Conservation (phyloP, 2,888 invertebrate species). For the Serrognathus titanus region DNA sequence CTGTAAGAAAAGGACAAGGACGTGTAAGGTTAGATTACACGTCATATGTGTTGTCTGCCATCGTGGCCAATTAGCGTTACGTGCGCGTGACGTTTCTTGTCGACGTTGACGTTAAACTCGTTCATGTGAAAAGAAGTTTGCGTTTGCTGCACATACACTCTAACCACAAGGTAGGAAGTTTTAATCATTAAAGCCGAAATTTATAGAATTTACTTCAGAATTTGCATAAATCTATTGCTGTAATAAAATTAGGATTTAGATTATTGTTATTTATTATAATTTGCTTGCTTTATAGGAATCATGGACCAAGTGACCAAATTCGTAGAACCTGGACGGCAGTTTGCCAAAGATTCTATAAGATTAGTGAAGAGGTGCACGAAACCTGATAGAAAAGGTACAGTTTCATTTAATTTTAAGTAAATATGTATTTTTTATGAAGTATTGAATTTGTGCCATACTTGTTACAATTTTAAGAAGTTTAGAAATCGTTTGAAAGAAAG, state of each 20-base stretch:
- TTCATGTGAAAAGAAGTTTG: not conserved
- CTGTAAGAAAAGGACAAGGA: too few species aligned
- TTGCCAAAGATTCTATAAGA: slow-evolving; percentile 97
- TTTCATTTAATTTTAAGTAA: too few species aligned
- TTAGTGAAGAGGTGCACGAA: slow-evolving; percentile 99
- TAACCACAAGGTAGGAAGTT: not conserved
- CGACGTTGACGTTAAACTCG: slow-evolving; percentile 1
- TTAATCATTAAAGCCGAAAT: not conserved
- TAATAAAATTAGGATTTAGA: not conserved
- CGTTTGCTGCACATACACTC: not conserved
- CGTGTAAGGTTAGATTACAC: slow-evolving; percentile 11
- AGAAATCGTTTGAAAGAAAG: too few species aligned
- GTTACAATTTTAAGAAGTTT: too few species aligned
- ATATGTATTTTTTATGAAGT: too few species aligned
- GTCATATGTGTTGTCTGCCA: slow-evolving; percentile 16
- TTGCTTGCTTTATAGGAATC: slow-evolving; percentile 33
- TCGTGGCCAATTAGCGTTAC: slow-evolving; percentile 15
- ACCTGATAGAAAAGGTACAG: slow-evolving; percentile 92
- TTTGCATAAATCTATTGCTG: not conserved
- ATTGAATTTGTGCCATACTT: too few species aligned
- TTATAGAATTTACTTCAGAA: too few species aligned
- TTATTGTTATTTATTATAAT: not conserved
- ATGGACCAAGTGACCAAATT: slow-evolving; percentile 98
- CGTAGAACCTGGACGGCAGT: slow-evolving; percentile 92
- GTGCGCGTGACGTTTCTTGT: slow-evolving; percentile 11